phyloP scores from a whole-genome alignment of 2,888 invertebrate species.

The Chrysomela aeneicollis region DNA sequence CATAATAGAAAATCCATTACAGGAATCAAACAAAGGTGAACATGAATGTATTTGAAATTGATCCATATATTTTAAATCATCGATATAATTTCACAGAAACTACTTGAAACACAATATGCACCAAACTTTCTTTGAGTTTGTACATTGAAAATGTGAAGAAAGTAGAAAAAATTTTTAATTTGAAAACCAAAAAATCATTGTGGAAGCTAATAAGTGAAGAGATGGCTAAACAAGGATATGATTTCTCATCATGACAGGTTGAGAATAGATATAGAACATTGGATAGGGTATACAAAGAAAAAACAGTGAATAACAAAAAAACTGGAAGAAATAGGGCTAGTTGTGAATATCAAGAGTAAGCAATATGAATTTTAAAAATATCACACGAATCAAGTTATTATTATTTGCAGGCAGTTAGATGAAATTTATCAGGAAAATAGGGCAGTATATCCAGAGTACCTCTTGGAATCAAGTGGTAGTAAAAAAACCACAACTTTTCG shows the following conservation, averaged over 20 bases:
- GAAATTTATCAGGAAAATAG: slow-evolving; percentile 9
- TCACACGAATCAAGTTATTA: no score
- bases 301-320: slow-evolving; percentile 14
- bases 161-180: neutral
- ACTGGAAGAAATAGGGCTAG: slow-evolving; percentile 16
- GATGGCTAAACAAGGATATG: slow-evolving; percentile 7
- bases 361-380: no score
- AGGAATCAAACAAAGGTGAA: neutral
- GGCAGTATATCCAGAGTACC: neutral
- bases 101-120: slow-evolving; percentile 1
- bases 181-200: slow-evolving; percentile 10
- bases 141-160: slow-evolving; percentile 3
- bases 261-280: slow-evolving; percentile 14
- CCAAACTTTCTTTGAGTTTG: neutral
- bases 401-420: slow-evolving; percentile 13
- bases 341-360: slow-evolving; percentile 14
- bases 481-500: no score
- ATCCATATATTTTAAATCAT: neutral
- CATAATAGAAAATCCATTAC: neutral
- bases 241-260: slow-evolving; percentile 12
- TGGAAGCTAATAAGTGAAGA: slow-evolving; percentile 11
- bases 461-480: neutral
- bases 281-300: slow-evolving; percentile 14
- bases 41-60: neutral
- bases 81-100: slow-evolving; percentile 1